Percentiles rank a stretch among this genome's conserved stretches.
phyloP scores from a whole-genome alignment of 2,797 vertebrate genomes.

The Sciurus carolinensis region DNA sequence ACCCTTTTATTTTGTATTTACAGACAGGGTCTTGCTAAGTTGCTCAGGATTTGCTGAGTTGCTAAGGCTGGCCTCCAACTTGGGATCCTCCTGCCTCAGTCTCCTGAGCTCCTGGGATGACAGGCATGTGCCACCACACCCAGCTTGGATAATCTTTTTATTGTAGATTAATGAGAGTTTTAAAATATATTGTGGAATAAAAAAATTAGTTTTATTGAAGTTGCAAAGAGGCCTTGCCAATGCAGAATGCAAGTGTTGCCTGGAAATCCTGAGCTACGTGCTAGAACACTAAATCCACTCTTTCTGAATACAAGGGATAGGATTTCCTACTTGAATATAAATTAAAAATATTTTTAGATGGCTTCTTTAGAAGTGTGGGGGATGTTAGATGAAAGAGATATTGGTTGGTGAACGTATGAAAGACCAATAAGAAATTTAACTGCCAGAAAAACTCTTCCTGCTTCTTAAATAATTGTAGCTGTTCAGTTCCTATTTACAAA shows the following conservation, averaged over 20 bases:
- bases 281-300: background rate
- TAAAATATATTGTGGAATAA: no score
- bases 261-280: background rate
- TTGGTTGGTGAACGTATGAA: background rate
- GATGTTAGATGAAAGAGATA: constrained; percentile 1
- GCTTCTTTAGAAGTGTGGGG: constrained; percentile 1
- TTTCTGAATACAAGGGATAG: constrained; percentile 5
- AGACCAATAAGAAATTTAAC: constrained; percentile 50
- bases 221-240: background rate
- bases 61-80: no score
- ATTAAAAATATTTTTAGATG: constrained; percentile 15
- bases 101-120: no score
- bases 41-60: no score
- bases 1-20: no score
- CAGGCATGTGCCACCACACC: no score
- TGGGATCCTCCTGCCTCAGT: no score
- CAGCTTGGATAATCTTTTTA: no score
- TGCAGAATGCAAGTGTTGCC: background rate
- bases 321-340: constrained; percentile 20
- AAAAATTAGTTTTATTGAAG: background rate
- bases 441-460: background rate
- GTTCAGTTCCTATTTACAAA: constrained; percentile 47
- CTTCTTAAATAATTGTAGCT: constrained; percentile 45
- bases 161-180: no score
- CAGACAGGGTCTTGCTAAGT: no score